Evolutionary conservation across 1,140 invertebrate species (phyloP).

Genomic region (Apis florea): DNA sequence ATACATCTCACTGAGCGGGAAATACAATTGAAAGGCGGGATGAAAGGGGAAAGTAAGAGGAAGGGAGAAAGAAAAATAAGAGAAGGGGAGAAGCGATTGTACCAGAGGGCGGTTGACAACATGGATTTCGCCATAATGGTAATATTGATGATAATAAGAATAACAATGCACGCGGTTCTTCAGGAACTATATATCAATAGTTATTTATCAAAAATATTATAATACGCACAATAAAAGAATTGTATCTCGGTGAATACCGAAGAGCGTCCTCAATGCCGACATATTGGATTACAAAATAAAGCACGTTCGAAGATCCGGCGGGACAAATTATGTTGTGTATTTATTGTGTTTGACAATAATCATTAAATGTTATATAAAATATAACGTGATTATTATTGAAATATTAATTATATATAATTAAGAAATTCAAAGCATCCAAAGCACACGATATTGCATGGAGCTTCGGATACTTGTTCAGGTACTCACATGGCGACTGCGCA

Average conservation of each 20-base stretch:
- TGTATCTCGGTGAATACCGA: conserved; percentile 32
- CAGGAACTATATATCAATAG: neutral
- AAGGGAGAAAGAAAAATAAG: conserved; percentile 57
- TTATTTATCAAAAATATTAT: neutral
- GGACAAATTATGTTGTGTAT: conserved; percentile 22
- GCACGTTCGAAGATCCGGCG: conserved; percentile 59
- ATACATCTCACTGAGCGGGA: conserved; percentile 52
- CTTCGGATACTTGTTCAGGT: conserved; percentile 59
- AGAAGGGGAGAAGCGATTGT: conserved; percentile 65
- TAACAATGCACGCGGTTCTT: conserved; percentile 62
- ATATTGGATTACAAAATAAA: conserved; percentile 66
- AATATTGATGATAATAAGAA: conserved; percentile 54
- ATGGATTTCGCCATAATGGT: conserved; percentile 70
- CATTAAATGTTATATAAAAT: neutral
- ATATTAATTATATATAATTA: neutral
- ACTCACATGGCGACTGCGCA: conserved; percentile 79
- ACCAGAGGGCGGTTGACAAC: conserved; percentile 66
- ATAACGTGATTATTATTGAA: neutral
- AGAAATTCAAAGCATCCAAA: neutral
- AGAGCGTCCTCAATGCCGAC: conserved; percentile 55
- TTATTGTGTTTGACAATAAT: neutral
- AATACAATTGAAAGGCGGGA: conserved; percentile 61
- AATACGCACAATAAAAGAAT: neutral
- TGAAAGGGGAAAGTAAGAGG: conserved; percentile 51
- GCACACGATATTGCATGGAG: conserved; percentile 1